These are phyloP conservation scores for Lycophotia porphyrea DNA, from an alignment of 2,888 invertebrate species.

Conservation along the genomic window DNA sequence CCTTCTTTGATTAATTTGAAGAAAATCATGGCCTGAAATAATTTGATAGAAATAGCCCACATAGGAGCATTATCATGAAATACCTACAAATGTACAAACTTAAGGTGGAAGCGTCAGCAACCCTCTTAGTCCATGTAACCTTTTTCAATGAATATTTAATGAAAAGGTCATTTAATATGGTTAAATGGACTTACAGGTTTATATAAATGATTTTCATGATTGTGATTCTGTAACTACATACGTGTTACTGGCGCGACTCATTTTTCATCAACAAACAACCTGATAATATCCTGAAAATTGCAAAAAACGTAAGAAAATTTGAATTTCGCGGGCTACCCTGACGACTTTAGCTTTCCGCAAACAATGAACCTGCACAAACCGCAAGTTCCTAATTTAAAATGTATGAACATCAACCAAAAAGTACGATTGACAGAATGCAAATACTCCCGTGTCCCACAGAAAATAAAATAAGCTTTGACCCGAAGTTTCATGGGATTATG, in stretches of 20 bases:
- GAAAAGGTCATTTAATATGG: too few species aligned
- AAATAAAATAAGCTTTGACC: slow-evolving; percentile 81
- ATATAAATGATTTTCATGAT: too few species aligned
- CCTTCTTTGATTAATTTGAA: neutral
- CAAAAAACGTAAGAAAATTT: too few species aligned
- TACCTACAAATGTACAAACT: neutral
- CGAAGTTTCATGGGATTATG: slow-evolving; percentile 83
- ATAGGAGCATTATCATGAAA: neutral
- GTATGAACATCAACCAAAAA: slow-evolving; percentile 50
- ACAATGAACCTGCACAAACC: slow-evolving; percentile 13
- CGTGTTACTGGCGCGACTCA: too few species aligned
- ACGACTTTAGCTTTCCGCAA: neutral
- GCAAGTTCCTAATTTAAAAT: slow-evolving; percentile 45
- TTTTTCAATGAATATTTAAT: too few species aligned
- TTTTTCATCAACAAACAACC: too few species aligned
- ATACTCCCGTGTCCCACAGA: slow-evolving; percentile 64
- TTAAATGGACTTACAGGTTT: too few species aligned
- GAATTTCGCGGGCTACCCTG: too few species aligned
- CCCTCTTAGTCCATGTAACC: too few species aligned
- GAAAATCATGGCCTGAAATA: neutral
- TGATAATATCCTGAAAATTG: too few species aligned
- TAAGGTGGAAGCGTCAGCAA: too few species aligned
- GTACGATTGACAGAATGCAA: slow-evolving; percentile 63
- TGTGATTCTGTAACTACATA: too few species aligned
- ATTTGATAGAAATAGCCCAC: neutral